These are phyloP conservation scores for Willowsia nigromaculata DNA, from an alignment of 2,888 invertebrate species.

Conservation along the genomic window DNA sequence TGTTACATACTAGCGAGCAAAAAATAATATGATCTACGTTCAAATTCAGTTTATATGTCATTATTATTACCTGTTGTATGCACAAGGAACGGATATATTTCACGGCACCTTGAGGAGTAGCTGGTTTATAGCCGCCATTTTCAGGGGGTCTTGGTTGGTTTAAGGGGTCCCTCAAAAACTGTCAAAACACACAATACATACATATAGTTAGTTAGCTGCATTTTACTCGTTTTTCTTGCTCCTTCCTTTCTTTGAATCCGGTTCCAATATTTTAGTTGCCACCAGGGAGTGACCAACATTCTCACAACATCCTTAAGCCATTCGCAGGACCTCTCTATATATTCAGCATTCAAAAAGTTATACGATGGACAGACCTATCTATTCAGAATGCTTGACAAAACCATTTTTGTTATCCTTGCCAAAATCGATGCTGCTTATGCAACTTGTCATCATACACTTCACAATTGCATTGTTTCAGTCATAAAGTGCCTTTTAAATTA, in stretches of 20 bases:
- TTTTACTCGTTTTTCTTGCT: too few relatives aligned
- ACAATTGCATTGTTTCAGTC: not conserved
- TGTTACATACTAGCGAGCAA: too few relatives aligned
- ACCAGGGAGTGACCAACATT: too few relatives aligned
- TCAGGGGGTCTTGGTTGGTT: slow-evolving; percentile 61
- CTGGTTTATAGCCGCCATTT: slow-evolving; percentile 60
- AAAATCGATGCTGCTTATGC: not conserved
- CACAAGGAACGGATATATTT: slow-evolving; percentile 53
- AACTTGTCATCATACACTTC: not conserved
- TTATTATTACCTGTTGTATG: slow-evolving; percentile 66
- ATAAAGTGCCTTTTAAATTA: not conserved
- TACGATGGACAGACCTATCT: too few relatives aligned
- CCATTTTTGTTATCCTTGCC: not conserved
- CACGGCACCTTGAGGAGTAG: slow-evolving; percentile 50
- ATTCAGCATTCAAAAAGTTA: too few relatives aligned
- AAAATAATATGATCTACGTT: too few relatives aligned
- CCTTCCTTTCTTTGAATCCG: too few relatives aligned
- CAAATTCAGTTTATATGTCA: too few relatives aligned
- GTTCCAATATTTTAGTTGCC: too few relatives aligned
- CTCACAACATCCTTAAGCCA: too few relatives aligned
- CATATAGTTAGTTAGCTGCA: not conserved
- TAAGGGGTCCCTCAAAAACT: slow-evolving; percentile 55
- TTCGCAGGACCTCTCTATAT: too few relatives aligned
- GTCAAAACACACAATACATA: not conserved
- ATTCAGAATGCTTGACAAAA: not conserved